phyloP scores from a whole-genome alignment of 2,113 vertebrate genomes.

The Xenotilapia longispinis region DNA sequence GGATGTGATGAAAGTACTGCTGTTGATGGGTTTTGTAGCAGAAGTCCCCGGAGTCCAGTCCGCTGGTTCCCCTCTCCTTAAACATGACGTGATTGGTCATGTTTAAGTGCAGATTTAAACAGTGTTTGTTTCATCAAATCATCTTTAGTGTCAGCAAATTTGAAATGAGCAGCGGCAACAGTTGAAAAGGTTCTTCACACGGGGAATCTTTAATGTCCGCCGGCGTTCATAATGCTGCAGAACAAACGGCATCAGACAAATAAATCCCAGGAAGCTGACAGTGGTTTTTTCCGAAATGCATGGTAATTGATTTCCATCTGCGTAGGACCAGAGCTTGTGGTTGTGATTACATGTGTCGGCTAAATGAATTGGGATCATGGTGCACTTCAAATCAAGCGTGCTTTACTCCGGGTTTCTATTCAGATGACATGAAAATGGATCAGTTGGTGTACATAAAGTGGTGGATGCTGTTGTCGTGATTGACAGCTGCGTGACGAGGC shows the following conservation, averaged over 20 bases:
- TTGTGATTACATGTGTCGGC: slow-evolving; percentile 23
- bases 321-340: not conserved
- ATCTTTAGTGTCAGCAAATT: not conserved
- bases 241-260: not conserved
- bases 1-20: slow-evolving; percentile 55
- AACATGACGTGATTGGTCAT: not conserved
- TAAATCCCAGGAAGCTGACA: not conserved
- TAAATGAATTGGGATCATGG: slow-evolving; percentile 25
- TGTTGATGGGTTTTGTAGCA: slow-evolving; percentile 40
- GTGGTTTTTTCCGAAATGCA: not conserved
- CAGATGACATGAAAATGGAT: slow-evolving; percentile 43
- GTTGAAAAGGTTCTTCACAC: not conserved
- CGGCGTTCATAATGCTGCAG: not conserved
- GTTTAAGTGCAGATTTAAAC: not conserved
- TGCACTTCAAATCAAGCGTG: not conserved
- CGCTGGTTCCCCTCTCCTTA: slow-evolving; percentile 1
- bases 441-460: slow-evolving; percentile 65
- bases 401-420: slow-evolving; percentile 28
- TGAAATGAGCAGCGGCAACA: not conserved
- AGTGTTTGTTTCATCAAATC: slow-evolving; percentile 3
- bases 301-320: slow-evolving; percentile 19
- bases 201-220: not conserved
- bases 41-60: slow-evolving; percentile 38
- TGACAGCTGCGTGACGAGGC: slow-evolving; percentile 78
- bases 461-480: slow-evolving; percentile 77